Evolutionary conservation across 2,113 vertebrate species (phyloP), one percentile per base, ranked within the genome.

Genomic region (Antechinus flavipes): DNA sequence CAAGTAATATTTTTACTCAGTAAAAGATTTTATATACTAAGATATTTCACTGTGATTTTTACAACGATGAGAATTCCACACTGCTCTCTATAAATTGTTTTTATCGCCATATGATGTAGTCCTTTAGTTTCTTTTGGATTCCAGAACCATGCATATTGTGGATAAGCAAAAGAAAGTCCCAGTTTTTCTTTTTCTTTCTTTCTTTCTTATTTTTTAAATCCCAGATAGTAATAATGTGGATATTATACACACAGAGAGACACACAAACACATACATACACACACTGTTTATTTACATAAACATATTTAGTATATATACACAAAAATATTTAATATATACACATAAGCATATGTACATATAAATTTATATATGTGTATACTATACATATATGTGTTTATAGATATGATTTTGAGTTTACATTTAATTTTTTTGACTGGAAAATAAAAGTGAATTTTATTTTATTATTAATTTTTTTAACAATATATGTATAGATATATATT

Each of bases 61-160:
- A 19, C 94, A 95, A 76, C 19, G 54, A 35, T 92, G 95, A 95
- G 27, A 42, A 2, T 76, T 93, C 91, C 49, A 92, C 27, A 93
- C 55, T 92, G 23, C 46, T 95, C 30, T 54, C 94, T 91, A 91
- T 92, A n/a, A 7, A 95, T 26, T 90, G 27, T 42, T 46, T 84
- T 93, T 93, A 91, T 96, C 96, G 95, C 8, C 12, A 0, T 93
- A 56, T 53, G 0, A 90, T 27, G 91, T 91, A 55, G 56, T 93
- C 25, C n/a, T 27, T 0, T 0, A 56, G 0, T 6, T 8, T n/a
- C 10, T 54, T 96, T 94, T 89, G 24, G 54, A 26, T 97, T 76
- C 4, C n/a, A 91, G 94, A 94, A 93, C 8, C 54, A 8, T 27
- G 92, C 93, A 84, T 94, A 46, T 92, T 27, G n/a, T 84, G 27